A percentile compares a stretch with the other conserved stretches of the same genome.
Evolutionary conservation across 2,888 invertebrate genomes (phyloP).

Genomic region (Lasiommata megera): DNA sequence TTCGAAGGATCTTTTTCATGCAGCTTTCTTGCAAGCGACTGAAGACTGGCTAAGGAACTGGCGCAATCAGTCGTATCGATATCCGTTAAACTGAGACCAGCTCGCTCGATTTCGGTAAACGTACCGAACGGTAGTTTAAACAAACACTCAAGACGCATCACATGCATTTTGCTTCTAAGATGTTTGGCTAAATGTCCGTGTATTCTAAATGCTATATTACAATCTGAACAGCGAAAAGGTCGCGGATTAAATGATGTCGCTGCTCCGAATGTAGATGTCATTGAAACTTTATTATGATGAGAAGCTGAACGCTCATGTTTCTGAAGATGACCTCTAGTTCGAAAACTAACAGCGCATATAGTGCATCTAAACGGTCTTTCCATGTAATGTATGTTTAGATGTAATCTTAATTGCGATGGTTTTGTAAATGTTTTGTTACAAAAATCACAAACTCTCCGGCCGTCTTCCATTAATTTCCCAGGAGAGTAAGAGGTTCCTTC

Average conservation of each 20-base stretch:
- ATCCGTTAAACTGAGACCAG: constrained; percentile 93
- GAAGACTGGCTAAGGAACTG: constrained; percentile 93
- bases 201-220: constrained; percentile 97
- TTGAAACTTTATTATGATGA: constrained; percentile 95
- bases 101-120: constrained; percentile 95
- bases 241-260: constrained; percentile 95
- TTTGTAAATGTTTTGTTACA: constrained; percentile 96
- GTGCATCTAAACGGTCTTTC: constrained; percentile 96
- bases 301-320: constrained; percentile 96
- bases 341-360: constrained; percentile 94
- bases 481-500: constrained; percentile 66
- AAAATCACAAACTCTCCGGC: constrained; percentile 89
- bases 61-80: constrained; percentile 98
- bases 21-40: constrained; percentile 89
- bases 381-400: constrained; percentile 97
- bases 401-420: constrained; percentile 93
- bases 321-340: constrained; percentile 94
- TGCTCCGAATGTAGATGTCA: constrained; percentile 92
- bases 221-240: constrained; percentile 97
- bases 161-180: constrained; percentile 97
- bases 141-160: constrained; percentile 94
- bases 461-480: constrained; percentile 85
- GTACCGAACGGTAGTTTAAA: constrained; percentile 97
- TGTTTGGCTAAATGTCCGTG: constrained; percentile 99
- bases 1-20: constrained; percentile 91